Evolutionary conservation across 2,113 vertebrate species (phyloP).

Genomic region (Dromiciops gliroides): DNA sequence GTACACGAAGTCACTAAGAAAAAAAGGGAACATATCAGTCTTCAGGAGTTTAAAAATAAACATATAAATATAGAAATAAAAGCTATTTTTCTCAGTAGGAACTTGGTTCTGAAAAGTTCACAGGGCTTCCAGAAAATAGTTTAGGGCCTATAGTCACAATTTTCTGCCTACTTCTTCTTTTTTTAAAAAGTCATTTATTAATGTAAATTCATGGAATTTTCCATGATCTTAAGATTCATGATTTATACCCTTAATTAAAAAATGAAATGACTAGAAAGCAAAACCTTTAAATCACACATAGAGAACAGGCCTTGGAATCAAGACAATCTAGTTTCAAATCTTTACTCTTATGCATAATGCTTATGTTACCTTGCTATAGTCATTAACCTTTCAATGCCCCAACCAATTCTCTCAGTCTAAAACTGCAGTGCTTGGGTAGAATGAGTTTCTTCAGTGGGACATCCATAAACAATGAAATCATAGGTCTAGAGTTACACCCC

Average conservation of each 20-base stretch:
- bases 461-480: not conserved
- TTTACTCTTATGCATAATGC: not conserved
- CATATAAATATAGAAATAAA: not conserved
- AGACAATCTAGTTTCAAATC: not conserved
- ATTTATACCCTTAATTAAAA: conserved; percentile 54
- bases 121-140: no score
- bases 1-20: not conserved
- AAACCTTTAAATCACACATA: conserved; percentile 64
- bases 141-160: no score
- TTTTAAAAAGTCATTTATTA: conserved; percentile 21
- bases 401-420: not conserved
- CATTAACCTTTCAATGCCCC: not conserved
- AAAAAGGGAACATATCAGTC: not conserved
- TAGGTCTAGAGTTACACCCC: not conserved
- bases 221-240: conserved; percentile 7
- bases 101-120: conserved; percentile 23
- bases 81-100: conserved; percentile 3
- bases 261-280: conserved; percentile 48
- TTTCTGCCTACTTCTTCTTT: not conserved
- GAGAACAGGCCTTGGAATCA: not conserved
- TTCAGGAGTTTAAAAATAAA: conserved; percentile 42
- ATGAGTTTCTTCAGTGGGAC: not conserved
- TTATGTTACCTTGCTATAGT: not conserved
- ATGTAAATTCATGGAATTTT: conserved; percentile 65
- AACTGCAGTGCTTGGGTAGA: not conserved